phyloP scores from a whole-genome alignment of 2,797 vertebrate species.

The Tragelaphus eurycerus region DNA sequence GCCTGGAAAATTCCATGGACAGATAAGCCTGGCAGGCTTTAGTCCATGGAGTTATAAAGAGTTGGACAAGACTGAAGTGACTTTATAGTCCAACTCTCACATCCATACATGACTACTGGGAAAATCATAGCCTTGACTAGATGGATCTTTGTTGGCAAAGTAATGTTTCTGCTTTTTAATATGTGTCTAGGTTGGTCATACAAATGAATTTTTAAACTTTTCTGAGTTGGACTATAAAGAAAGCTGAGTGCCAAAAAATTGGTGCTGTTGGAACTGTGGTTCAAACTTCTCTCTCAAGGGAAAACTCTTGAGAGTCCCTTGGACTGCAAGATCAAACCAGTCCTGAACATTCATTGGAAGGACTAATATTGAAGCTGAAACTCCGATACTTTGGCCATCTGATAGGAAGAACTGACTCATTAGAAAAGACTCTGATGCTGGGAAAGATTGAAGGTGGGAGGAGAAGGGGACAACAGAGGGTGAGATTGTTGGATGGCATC shows the following conservation, averaged over 20 bases:
- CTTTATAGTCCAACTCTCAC: not conserved
- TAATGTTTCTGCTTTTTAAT: not conserved
- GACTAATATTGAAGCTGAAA: not conserved
- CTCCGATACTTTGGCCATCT: not conserved
- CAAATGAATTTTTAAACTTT: no score
- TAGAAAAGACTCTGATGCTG: not conserved
- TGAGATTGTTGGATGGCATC: not conserved
- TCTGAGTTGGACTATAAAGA: not conserved
- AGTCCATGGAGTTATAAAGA: not conserved
- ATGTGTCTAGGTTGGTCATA: not conserved
- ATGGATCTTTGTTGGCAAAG: not conserved
- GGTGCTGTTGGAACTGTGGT: not conserved
- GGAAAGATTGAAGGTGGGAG: not conserved
- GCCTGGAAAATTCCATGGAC: not conserved
- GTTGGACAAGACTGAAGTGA: not conserved
- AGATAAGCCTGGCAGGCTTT: not conserved
- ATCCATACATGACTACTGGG: not conserved
- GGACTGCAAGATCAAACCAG: not conserved
- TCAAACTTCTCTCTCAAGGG: not conserved
- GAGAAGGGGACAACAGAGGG: not conserved
- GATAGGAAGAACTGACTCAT: not conserved
- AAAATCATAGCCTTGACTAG: not conserved
- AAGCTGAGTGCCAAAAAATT: rapidly evolving
- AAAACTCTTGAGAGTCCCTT: not conserved
- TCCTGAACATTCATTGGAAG: not conserved